These are phyloP conservation scores for Ennomos quercinarius DNA, from an alignment of 2,888 invertebrate species.

Conservation along the genomic window DNA sequence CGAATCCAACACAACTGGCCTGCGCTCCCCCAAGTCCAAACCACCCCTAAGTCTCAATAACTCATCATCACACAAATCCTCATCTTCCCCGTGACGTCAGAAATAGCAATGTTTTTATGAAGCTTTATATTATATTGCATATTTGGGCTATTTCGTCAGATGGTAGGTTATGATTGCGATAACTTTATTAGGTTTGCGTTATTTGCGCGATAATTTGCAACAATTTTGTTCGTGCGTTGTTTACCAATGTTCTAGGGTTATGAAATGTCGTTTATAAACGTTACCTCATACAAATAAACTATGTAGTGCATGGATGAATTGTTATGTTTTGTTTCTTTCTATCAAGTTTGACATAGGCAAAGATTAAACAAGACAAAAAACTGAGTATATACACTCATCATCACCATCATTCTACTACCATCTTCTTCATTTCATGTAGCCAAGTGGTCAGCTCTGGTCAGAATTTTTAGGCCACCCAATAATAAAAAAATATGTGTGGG, in stretches of 20 bases:
- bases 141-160: conserved; percentile 16
- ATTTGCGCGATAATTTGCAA: conserved; percentile 13
- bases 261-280: background rate
- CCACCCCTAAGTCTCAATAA: conserved; percentile 13
- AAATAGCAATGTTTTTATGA: conserved; percentile 23
- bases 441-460: no score
- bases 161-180: conserved; percentile 25
- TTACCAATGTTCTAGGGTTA: conserved; percentile 9
- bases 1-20: conserved; percentile 10
- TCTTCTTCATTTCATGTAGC: no score
- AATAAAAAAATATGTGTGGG: no score
- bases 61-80: conserved; percentile 31
- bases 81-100: conserved; percentile 26
- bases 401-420: no score
- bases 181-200: conserved; percentile 16
- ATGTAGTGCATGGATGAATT: no score
- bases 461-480: no score
- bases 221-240: conserved; percentile 37
- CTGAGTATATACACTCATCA: no score
- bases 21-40: no score
- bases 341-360: no score
- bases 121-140: conserved; percentile 10
- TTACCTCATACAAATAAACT: no score
- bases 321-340: no score
- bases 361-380: no score